A percentile compares a stretch with the other conserved stretches of the same genome.
Evolutionary conservation across 2,888 invertebrate genomes (phyloP).

Genomic region (Microchrysa polita): DNA sequence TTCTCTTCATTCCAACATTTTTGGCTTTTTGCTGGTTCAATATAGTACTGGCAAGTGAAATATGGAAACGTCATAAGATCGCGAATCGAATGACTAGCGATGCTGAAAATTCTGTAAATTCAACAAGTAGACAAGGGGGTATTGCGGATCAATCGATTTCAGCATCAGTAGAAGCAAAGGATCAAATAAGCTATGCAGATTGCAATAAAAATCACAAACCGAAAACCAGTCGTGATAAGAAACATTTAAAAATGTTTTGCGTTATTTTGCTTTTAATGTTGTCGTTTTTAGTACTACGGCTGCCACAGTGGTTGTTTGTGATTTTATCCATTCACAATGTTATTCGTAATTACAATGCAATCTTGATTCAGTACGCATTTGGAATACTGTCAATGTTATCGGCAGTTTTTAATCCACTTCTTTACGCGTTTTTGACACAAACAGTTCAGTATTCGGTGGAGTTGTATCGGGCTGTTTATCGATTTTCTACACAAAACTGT

Average conservation of each 20-base stretch:
- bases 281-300: constrained; percentile 66
- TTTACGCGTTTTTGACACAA: constrained; percentile 70
- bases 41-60: constrained; percentile 60
- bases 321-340: constrained; percentile 63
- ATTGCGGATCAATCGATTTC: neutral
- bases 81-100: neutral
- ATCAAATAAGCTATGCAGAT: neutral
- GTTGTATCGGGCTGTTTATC: neutral
- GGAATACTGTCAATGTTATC: constrained; percentile 67
- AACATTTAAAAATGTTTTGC: constrained; percentile 69
- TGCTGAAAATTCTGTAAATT: neutral
- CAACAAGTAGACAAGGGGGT: neutral
- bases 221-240: constrained; percentile 45
- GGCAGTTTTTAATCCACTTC: constrained; percentile 69
- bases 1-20: constrained; percentile 61
- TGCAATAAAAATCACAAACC: neutral
- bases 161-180: neutral
- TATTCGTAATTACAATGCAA: constrained; percentile 60
- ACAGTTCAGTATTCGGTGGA: constrained; percentile 58
- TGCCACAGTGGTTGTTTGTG: constrained; percentile 68
- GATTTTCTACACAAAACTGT: no score
- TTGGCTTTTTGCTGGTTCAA: constrained; percentile 62
- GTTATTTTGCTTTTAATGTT: constrained; percentile 68
- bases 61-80: constrained; percentile 56
- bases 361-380: constrained; percentile 65